Evolutionary conservation across 2,888 invertebrate species (phyloP).

Genomic region (Pyrrhosoma nymphula): DNA sequence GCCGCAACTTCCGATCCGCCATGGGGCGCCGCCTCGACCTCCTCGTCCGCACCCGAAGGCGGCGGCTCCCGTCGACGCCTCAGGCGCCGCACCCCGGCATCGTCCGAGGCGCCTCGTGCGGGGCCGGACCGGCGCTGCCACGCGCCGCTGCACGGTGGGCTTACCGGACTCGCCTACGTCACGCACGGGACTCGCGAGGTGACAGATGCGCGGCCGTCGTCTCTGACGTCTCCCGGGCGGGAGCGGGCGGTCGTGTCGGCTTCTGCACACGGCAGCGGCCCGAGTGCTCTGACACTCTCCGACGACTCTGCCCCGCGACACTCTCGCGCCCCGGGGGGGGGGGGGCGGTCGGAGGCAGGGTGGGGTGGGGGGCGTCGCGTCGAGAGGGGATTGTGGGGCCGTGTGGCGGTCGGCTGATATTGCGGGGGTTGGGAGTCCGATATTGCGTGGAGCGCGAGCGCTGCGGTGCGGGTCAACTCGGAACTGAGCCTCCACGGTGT

Average conservation of each 20-base stretch:
- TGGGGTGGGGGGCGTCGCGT: background rate
- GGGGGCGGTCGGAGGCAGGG: background rate
- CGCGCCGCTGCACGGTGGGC: background rate
- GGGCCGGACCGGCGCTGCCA: background rate
- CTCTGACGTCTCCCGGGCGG: background rate
- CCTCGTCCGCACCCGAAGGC: background rate
- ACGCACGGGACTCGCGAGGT: background rate
- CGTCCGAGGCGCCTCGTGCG: background rate
- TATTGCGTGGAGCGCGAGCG: background rate
- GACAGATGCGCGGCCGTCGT: background rate
- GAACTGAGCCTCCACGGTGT: background rate
- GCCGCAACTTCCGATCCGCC: slow-evolving; percentile 47
- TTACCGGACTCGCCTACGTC: background rate
- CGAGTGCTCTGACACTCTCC: background rate
- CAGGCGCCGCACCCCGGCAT: background rate
- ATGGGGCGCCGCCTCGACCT: background rate
- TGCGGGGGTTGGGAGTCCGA: slow-evolving; percentile 8
- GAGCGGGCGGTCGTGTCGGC: too few relatives aligned
- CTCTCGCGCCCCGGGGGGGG: background rate
- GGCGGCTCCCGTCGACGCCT: background rate
- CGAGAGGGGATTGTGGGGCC: background rate
- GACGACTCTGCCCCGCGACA: background rate
- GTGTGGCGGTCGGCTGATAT: background rate
- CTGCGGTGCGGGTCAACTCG: background rate
- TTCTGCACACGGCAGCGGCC: background rate